Evolutionary conservation across 2,113 vertebrate genomes (phyloP).

Genomic region (Mastomys coucha): DNA sequence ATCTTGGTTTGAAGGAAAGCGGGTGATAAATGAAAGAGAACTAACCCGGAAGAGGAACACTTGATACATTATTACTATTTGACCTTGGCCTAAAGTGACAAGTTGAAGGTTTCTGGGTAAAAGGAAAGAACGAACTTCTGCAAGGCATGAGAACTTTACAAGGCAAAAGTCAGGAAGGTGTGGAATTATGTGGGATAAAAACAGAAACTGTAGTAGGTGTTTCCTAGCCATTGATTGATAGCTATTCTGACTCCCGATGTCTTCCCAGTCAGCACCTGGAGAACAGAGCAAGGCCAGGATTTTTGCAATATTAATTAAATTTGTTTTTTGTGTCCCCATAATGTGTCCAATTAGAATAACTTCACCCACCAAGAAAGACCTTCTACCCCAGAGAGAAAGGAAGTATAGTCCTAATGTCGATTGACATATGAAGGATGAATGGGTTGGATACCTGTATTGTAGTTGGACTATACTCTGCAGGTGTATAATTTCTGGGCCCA

Average conservation of each 20-base stretch:
- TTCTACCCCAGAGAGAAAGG: not conserved
- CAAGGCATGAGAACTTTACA: not conserved
- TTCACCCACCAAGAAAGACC: not conserved
- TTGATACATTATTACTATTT: conserved; percentile 9
- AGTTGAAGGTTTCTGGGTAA: not conserved
- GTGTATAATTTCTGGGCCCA: not conserved
- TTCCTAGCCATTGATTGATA: not conserved
- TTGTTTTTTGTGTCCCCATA: not conserved
- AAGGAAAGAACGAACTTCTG: not conserved
- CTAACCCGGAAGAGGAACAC: not conserved
- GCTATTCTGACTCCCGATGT: not conserved
- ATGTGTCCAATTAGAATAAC: not conserved
- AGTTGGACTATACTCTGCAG: not conserved
- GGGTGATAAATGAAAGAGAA: not conserved
- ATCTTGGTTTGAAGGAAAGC: not conserved
- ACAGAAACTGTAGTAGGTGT: not conserved
- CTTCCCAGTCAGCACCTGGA: not conserved
- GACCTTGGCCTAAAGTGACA: not conserved
- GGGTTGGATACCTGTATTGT: not conserved
- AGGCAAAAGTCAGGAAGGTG: not conserved
- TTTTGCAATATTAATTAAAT: not conserved
- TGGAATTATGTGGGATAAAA: not conserved
- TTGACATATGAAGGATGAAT: not conserved
- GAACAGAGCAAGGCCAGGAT: not conserved
- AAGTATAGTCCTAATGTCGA: not conserved